Conservation (phyloP, 2,797 vertebrate species). For the Molossus alvarezi region DNA sequence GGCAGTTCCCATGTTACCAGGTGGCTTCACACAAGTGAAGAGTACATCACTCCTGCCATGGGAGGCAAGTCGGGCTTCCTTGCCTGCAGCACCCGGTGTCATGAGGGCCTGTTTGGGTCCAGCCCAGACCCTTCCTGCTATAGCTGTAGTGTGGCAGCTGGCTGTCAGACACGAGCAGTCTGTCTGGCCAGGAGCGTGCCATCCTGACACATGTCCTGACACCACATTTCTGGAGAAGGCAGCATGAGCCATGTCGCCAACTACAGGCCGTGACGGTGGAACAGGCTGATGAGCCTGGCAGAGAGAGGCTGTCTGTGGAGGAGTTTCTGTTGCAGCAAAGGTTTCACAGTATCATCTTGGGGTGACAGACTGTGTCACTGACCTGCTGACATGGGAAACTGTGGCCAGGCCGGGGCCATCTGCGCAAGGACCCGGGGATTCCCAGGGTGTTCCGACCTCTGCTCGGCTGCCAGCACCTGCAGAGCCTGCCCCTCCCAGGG, state of each 20-base stretch:
- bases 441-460: background rate
- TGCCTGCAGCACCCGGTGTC: rapidly evolving
- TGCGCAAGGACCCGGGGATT: background rate
- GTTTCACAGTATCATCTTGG: background rate
- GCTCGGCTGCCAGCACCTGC: slow-evolving; percentile 55
- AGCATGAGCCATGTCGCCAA: background rate
- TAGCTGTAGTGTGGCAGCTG: background rate
- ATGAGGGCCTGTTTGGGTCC: background rate
- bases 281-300: slow-evolving; percentile 9
- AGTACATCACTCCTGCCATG: rapidly evolving
- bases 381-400: slow-evolving; percentile 1
- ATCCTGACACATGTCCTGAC: slow-evolving; percentile 58
- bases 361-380: background rate
- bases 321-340: background rate
- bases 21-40: background rate
- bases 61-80: background rate
- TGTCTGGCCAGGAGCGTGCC: slow-evolving; percentile 60
- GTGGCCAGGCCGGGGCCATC: background rate
- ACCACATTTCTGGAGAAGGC: slow-evolving; percentile 46
- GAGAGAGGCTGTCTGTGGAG: background rate
- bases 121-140: background rate
- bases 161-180: slow-evolving; percentile 15
- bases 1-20: background rate
- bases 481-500: background rate
- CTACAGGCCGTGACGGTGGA: background rate